Percentiles rank a stretch among this genome's conserved stretches.
Conservation (phyloP, 2,888 invertebrate species). For the Meandrusa payeni region DNA sequence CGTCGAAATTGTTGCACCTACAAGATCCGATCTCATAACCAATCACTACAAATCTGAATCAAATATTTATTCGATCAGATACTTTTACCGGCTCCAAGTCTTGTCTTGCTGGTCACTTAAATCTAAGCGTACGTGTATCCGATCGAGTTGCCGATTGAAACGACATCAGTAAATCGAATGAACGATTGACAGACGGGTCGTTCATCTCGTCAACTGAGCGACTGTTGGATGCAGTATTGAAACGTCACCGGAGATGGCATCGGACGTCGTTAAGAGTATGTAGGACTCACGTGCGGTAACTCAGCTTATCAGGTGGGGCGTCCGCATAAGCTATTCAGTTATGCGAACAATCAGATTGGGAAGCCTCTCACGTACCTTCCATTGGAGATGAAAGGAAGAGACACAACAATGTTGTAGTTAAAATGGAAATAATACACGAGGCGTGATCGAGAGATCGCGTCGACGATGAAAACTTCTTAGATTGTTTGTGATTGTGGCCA, state of each 20-base stretch:
- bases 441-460: constrained; percentile 1
- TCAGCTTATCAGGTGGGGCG: constrained; percentile 46
- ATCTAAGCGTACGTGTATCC: constrained; percentile 9
- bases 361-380: constrained; percentile 50
- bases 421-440: constrained; percentile 5
- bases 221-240: constrained; percentile 74
- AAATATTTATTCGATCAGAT: too few species aligned
- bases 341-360: constrained; percentile 68
- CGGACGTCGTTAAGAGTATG: constrained; percentile 63
- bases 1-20: too few species aligned
- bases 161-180: constrained; percentile 16
- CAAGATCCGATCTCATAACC: too few species aligned
- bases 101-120: too few species aligned
- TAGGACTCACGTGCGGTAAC: constrained; percentile 43
- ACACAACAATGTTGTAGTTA: constrained; percentile 45
- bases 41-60: too few species aligned
- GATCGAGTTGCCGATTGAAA: constrained; percentile 8
- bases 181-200: constrained; percentile 19
- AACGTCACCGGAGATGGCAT: constrained; percentile 72
- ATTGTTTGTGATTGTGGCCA: constrained; percentile 1
- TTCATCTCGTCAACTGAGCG: constrained; percentile 36
- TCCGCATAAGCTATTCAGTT: constrained; percentile 72
- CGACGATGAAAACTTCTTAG: constrained; percentile 6
- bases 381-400: constrained; percentile 45
- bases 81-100: too few species aligned